phyloP scores from a whole-genome alignment of 2,113 vertebrate genomes.

The Corythornis madagascariensis region DNA sequence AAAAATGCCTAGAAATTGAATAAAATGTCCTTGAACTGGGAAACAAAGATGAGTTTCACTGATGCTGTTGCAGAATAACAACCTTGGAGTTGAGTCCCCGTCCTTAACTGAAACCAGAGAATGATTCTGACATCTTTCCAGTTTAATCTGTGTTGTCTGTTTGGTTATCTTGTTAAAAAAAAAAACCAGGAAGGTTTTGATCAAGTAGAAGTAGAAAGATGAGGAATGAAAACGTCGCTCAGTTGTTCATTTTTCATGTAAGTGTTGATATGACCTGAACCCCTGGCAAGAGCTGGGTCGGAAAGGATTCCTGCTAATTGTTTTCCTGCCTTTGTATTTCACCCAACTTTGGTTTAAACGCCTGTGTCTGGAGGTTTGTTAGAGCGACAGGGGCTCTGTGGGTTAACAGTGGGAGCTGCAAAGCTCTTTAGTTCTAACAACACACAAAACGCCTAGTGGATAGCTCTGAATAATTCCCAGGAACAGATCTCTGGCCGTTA shows the following conservation, averaged over 20 bases:
- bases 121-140: background rate
- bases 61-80: background rate
- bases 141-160: background rate
- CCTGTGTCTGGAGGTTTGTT: background rate
- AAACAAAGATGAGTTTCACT: slow-evolving; percentile 19
- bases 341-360: background rate
- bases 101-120: background rate
- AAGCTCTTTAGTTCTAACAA: background rate
- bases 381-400: background rate
- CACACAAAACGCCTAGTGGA: background rate
- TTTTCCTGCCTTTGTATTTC: slow-evolving; percentile 19
- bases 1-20: background rate
- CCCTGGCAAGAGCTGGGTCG: background rate
- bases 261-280: background rate
- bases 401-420: background rate
- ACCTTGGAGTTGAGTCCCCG: background rate
- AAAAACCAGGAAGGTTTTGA: background rate
- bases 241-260: background rate
- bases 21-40: background rate
- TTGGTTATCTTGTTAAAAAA: background rate
- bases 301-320: slow-evolving; percentile 1
- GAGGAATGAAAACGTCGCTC: background rate
- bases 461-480: background rate
- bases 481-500: background rate
- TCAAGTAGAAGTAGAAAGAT: background rate